Evolutionary conservation across 2,797 vertebrate species (phyloP).

Genomic region (Phrynocephalus guinanensis): DNA sequence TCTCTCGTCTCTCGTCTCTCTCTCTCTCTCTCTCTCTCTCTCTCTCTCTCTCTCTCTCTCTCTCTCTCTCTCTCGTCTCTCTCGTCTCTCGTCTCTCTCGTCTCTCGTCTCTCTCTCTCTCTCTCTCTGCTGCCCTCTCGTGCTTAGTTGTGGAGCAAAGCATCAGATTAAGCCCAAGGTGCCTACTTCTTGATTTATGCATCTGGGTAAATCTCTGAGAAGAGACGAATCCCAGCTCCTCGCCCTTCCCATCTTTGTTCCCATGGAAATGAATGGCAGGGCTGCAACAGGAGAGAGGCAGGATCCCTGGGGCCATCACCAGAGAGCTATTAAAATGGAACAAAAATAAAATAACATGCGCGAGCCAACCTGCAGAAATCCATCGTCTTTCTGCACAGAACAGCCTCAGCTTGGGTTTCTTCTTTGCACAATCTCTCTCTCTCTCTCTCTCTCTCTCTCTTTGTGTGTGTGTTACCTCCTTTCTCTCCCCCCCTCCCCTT

Average conservation of each 20-base stretch:
- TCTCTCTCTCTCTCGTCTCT: too few species aligned
- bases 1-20: too few species aligned
- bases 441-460: too few species aligned
- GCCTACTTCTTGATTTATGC: not conserved
- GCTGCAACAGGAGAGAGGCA: constrained; percentile 50
- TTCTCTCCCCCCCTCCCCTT: not conserved
- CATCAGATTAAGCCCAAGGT: not conserved
- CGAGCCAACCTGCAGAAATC: constrained; percentile 25
- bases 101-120: too few species aligned
- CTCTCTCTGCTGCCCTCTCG: not conserved
- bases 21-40: too few species aligned
- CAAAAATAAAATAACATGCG: not conserved
- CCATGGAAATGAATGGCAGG: constrained; percentile 66
- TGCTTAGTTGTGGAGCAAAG: not conserved
- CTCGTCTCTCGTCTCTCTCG: too few species aligned
- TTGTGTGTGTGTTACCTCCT: not conserved
- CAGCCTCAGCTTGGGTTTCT: not conserved
- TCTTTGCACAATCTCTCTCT: not conserved
- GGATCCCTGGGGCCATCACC: constrained; percentile 7
- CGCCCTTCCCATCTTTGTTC: constrained; percentile 47
- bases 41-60: too few species aligned
- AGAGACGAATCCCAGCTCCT: constrained; percentile 2
- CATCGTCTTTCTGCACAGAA: constrained; percentile 27
- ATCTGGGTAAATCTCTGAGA: not conserved
- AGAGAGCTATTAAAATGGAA: constrained; percentile 57